Percentiles rank a stretch among this genome's conserved stretches.
phyloP scores from a whole-genome alignment of 2,113 vertebrate genomes.

The Petrocephalus microphthalmus region DNA sequence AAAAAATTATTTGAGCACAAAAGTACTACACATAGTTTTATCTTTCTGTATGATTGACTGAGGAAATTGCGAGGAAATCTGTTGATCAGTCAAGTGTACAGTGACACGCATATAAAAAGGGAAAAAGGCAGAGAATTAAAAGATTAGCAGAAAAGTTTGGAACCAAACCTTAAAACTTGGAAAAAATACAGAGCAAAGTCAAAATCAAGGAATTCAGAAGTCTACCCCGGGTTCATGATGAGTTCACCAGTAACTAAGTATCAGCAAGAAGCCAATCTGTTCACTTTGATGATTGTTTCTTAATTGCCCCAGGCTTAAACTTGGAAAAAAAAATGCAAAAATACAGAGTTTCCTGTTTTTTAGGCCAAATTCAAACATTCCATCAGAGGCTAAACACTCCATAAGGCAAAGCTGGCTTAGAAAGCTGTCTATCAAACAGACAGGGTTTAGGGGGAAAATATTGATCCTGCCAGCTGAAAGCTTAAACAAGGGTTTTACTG shows the following conservation, averaged over 20 bases:
- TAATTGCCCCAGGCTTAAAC: slow-evolving; percentile 5
- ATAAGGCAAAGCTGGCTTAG: slow-evolving; percentile 8
- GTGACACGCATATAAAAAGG: neutral
- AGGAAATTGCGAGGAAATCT: neutral
- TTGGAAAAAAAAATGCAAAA: neutral
- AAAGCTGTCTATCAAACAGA: neutral
- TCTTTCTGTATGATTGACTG: neutral
- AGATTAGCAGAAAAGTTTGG: neutral
- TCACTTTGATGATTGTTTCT: neutral
- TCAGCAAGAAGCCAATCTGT: neutral
- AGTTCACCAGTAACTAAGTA: neutral
- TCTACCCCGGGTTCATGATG: neutral
- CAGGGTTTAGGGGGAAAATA: neutral
- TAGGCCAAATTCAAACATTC: neutral
- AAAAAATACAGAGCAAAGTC: neutral
- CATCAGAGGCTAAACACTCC: neutral
- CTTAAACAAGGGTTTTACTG: neutral
- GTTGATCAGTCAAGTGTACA: neutral
- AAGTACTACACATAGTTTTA: neutral
- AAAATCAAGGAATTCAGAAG: neutral
- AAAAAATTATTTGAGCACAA: neutral
- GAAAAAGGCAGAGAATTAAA: neutral
- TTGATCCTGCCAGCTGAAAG: slow-evolving; percentile 1
- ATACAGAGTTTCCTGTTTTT: neutral
- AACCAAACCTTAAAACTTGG: neutral